These are phyloP conservation scores for Tetragnatha versicolor DNA, from an alignment of 1,140 invertebrate genomes.

Conservation along the genomic window DNA sequence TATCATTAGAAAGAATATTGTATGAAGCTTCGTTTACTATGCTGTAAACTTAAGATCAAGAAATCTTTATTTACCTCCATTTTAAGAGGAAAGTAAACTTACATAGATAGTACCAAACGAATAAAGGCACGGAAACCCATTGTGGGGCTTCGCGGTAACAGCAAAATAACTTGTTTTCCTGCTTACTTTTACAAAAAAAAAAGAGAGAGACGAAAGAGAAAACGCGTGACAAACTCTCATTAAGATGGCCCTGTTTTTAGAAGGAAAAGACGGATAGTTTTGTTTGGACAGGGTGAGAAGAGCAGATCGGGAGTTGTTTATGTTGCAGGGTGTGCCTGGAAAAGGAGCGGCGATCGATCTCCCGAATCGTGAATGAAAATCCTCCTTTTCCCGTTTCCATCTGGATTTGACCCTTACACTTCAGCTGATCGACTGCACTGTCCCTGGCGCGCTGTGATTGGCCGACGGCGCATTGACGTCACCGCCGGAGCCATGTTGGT, in stretches of 20 bases:
- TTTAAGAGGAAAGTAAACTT: too few species aligned
- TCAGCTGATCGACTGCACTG: slow-evolving; percentile 31
- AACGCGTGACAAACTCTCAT: neutral
- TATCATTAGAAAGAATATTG: too few species aligned
- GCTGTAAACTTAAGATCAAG: too few species aligned
- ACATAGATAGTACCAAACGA: too few species aligned
- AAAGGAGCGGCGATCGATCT: neutral
- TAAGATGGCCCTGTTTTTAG: neutral
- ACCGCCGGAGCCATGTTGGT: slow-evolving; percentile 40
- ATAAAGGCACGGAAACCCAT: too few species aligned
- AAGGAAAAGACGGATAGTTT: neutral
- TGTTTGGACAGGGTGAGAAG: neutral
- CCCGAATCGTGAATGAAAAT: slow-evolving; percentile 12
- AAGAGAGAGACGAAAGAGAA: too few species aligned
- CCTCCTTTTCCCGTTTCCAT: neutral
- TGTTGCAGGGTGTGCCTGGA: neutral
- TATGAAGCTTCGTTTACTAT: too few species aligned
- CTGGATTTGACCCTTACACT: slow-evolving; percentile 45
- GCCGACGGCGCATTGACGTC: slow-evolving; percentile 47
- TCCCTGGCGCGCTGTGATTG: slow-evolving; percentile 29
- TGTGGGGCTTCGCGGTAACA: too few species aligned
- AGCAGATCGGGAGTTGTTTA: neutral
- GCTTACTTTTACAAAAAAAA: too few species aligned
- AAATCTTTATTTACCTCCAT: too few species aligned
- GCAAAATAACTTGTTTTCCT: too few species aligned